phyloP scores from a whole-genome alignment of 1,140 invertebrate species.

The Thalassaphorura encarpata region DNA sequence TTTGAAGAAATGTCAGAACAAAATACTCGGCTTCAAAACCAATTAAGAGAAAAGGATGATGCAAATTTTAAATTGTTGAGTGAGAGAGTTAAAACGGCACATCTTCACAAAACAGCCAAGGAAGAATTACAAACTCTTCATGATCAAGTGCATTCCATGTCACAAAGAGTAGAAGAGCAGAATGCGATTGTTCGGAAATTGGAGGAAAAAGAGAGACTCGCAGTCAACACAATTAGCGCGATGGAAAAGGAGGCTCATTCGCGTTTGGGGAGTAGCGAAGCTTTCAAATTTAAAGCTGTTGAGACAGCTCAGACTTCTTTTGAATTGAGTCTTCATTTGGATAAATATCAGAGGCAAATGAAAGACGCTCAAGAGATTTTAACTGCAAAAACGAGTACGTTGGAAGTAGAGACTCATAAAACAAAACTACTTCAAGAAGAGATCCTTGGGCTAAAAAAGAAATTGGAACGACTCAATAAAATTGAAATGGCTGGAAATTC shows the following conservation, averaged over 20 bases:
- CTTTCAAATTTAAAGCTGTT: conserved; percentile 94
- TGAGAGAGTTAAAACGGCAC: conserved; percentile 93
- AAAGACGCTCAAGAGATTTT: conserved; percentile 94
- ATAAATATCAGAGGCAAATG: conserved; percentile 93
- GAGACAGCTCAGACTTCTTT: conserved; percentile 87
- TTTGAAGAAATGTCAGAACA: conserved; percentile 99
- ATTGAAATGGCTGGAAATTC: conserved; percentile 93
- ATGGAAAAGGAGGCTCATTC: conserved; percentile 88
- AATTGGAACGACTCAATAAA: conserved; percentile 94
- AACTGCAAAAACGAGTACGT: conserved; percentile 86
- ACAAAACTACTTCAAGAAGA: conserved; percentile 93
- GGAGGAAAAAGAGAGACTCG: conserved; percentile 91
- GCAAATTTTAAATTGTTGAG: conserved; percentile 99
- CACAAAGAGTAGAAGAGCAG: conserved; percentile 87
- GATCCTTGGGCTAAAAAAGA: conserved; percentile 77
- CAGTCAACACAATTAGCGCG: conserved; percentile 83
- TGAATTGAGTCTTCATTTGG: conserved; percentile 92
- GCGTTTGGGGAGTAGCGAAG: conserved; percentile 88
- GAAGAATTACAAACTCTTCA: conserved; percentile 87
- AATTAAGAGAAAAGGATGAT: conserved; percentile 94
- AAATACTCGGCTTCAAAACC: conserved; percentile 90
- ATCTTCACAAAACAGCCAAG: conserved; percentile 82
- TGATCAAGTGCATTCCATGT: conserved; percentile 74
- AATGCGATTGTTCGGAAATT: conserved; percentile 87
- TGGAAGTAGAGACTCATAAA: conserved; percentile 94